Evolutionary conservation across 2,888 invertebrate species (phyloP), one percentile per base, ranked within the genome.

Genomic region (Thereva nobilitata): DNA sequence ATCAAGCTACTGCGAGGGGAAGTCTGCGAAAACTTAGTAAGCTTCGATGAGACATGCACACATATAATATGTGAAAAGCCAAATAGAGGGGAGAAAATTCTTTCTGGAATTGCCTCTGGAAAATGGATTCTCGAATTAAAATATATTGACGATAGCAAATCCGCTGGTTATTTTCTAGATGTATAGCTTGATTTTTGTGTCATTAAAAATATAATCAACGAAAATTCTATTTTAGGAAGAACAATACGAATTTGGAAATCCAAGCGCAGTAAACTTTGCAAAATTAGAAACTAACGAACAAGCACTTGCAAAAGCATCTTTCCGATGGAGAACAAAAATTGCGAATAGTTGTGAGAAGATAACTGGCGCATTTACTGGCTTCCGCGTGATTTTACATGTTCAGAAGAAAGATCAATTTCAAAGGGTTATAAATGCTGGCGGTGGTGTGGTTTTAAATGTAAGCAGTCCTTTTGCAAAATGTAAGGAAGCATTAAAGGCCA

Each of bases 71-170:
- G 92, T 72, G 84, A 88, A 52, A 87, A 87, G 74, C 88, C 89
- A 0, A 84, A 86, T 6, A 86, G 94, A 67, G 95, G 92, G 76
- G 96, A 96, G 83, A 95, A 95, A 82, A 87, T 92, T 81, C 82
- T 97, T 37, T 89, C 91, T 0, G 89, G 90, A 67, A 87, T 97
- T 68, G 95, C 96, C 0, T 86, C 91, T 0, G 96, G 97, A 12
- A 89, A 91, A 74, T 96, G 95, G 95, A 86, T 96, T 8, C 80
- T 96, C n/a, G 91, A 92, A 73, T 85, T 88, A 1, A 86, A 87
- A 0, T 97, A 93, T 75, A 80, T 95, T 1, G 85, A 86, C 4
- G 84, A 89, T 53, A 91, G 90, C 65, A 79, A 85, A 6, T 82
- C 8, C 5, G 45, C 35, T 9, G 54, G 54, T 8, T 37, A 9